Evolutionary conservation across 2,797 vertebrate genomes (phyloP).

Genomic region (Sphaeramia orbicularis): DNA sequence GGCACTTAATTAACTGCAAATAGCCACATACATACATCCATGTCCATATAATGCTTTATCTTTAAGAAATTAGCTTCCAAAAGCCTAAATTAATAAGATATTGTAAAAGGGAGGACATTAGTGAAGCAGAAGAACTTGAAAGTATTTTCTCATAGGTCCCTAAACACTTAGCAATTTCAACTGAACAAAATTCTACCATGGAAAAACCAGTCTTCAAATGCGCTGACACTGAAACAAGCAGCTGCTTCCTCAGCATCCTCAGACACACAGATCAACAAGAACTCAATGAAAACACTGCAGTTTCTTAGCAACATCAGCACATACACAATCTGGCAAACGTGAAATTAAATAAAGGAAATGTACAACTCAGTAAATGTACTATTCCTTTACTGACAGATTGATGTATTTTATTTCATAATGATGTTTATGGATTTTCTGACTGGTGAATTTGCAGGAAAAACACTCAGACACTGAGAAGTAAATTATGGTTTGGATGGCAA

Average conservation of each 20-base stretch:
- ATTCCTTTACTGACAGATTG: constrained; percentile 39
- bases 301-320: constrained; percentile 39
- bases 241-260: constrained; percentile 38
- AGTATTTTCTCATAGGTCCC: not conserved
- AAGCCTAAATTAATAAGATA: not conserved
- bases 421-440: constrained; percentile 37
- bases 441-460: constrained; percentile 11
- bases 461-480: constrained; percentile 11
- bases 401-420: constrained; percentile 35
- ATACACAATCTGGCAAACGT: constrained; percentile 20
- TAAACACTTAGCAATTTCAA: constrained; percentile 20
- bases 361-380: constrained; percentile 31
- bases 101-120: not conserved
- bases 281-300: constrained; percentile 40
- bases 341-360: constrained; percentile 46
- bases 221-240: constrained; percentile 27
- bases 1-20: not conserved
- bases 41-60: not conserved
- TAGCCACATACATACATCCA: no score
- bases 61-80: not conserved
- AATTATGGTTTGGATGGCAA: constrained; percentile 11
- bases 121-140: constrained; percentile 3
- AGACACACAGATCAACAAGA: constrained; percentile 49
- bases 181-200: constrained; percentile 14
- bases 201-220: constrained; percentile 31